Evolutionary conservation across 2,888 invertebrate species (phyloP).

Genomic region (Miltochrista miniata): DNA sequence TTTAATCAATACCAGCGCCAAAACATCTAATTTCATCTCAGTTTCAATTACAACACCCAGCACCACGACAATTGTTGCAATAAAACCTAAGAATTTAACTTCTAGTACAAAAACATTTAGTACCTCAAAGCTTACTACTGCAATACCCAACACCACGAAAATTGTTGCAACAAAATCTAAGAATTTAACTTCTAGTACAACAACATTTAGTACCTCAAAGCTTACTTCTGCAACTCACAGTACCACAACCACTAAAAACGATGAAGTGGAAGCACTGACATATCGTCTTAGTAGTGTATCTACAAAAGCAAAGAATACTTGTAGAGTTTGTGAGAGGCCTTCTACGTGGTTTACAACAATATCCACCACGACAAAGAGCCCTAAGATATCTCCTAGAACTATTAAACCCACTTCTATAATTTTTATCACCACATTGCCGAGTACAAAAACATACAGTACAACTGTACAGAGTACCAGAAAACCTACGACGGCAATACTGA

Average conservation of each 20-base stretch:
- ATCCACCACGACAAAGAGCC: background rate
- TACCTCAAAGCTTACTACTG: background rate
- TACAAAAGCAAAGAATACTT: background rate
- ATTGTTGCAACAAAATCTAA: background rate
- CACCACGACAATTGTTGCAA: background rate
- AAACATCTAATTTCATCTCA: too few relatives aligned
- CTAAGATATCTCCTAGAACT: background rate
- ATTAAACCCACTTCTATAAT: background rate
- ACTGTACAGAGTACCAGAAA: too few relatives aligned
- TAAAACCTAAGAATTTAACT: background rate
- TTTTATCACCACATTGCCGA: background rate
- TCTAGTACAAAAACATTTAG: too few relatives aligned
- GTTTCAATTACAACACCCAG: too few relatives aligned
- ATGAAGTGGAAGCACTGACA: too few relatives aligned
- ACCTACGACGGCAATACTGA: too few relatives aligned
- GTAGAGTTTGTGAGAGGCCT: background rate
- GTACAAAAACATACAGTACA: background rate
- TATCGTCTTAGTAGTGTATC: background rate
- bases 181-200: background rate
- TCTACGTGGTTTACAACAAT: conserved; percentile 1
- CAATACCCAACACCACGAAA: background rate
- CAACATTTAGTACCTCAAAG: background rate
- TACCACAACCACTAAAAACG: background rate
- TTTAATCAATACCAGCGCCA: too few relatives aligned
- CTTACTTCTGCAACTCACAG: background rate